These are phyloP conservation scores for Macroglossus sobrinus DNA, from an alignment of 2,113 vertebrate species.

Conservation along the genomic window DNA sequence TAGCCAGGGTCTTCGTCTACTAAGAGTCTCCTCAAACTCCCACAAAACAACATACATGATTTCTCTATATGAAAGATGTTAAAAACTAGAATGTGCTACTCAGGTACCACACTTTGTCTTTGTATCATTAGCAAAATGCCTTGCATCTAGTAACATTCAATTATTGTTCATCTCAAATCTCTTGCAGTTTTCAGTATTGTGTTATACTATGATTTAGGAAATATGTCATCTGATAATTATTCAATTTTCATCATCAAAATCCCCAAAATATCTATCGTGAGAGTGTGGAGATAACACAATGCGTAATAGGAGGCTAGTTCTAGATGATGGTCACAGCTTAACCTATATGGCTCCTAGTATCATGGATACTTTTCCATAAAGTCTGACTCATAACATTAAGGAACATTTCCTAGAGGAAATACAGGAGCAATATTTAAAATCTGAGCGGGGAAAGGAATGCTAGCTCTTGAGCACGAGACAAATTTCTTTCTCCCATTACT, in stretches of 20 bases:
- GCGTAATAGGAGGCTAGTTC: neutral
- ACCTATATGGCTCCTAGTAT: neutral
- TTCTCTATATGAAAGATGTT: neutral
- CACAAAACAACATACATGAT: neutral
- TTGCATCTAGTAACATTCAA: neutral
- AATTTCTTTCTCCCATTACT: slow-evolving; percentile 37
- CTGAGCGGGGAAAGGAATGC: neutral
- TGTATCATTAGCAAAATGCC: neutral
- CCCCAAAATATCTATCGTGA: neutral
- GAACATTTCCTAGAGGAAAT: neutral
- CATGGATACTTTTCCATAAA: neutral
- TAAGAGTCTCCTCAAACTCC: neutral
- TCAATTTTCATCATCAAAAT: neutral
- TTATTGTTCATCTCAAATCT: neutral
- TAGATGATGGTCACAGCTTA: neutral
- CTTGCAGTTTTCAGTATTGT: neutral
- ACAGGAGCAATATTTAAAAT: neutral
- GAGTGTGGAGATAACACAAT: neutral
- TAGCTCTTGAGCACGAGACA: neutral
- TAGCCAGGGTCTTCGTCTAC: neutral
- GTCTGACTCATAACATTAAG: neutral
- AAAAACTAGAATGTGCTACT: neutral
- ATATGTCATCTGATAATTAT: neutral
- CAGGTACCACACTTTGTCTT: neutral
- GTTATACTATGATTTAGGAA: neutral